Evolutionary conservation across 2,888 invertebrate species (phyloP).

Genomic region (Brenthis daphne): DNA sequence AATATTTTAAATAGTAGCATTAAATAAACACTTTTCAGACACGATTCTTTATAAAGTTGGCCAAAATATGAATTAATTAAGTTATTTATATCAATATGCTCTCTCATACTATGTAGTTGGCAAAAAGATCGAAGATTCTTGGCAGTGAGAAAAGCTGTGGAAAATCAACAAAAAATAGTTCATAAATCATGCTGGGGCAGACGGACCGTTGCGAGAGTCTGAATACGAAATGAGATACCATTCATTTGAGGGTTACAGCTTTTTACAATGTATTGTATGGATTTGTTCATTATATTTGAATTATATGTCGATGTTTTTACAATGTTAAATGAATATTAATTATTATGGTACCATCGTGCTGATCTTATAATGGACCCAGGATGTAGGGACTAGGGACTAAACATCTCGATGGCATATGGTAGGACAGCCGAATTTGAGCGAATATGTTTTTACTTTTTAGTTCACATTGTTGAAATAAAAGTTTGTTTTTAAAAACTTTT

Average conservation of each 20-base stretch:
- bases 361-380: too few relatives aligned
- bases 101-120: constrained; percentile 61
- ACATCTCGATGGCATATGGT: too few relatives aligned
- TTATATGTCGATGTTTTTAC: background rate
- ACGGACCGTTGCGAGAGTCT: constrained; percentile 61
- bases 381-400: too few relatives aligned
- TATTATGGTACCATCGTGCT: too few relatives aligned
- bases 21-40: background rate
- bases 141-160: constrained; percentile 52
- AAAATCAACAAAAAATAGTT: constrained; percentile 71
- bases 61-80: constrained; percentile 36
- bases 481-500: too few relatives aligned
- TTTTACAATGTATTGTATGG: constrained; percentile 52
- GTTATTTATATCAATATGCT: constrained; percentile 71
- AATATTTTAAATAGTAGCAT: background rate
- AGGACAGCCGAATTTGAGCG: too few relatives aligned
- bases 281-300: constrained; percentile 4
- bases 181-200: constrained; percentile 72
- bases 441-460: too few relatives aligned
- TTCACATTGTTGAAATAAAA: too few relatives aligned
- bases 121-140: constrained; percentile 58
- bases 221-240: constrained; percentile 69
- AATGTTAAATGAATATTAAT: too few relatives aligned
- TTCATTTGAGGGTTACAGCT: constrained; percentile 65
- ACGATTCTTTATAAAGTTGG: constrained; percentile 1